Base-by-base conservation (phyloP, 2,888 invertebrate genomes). In the Watsonalla cultraria region DNA sequence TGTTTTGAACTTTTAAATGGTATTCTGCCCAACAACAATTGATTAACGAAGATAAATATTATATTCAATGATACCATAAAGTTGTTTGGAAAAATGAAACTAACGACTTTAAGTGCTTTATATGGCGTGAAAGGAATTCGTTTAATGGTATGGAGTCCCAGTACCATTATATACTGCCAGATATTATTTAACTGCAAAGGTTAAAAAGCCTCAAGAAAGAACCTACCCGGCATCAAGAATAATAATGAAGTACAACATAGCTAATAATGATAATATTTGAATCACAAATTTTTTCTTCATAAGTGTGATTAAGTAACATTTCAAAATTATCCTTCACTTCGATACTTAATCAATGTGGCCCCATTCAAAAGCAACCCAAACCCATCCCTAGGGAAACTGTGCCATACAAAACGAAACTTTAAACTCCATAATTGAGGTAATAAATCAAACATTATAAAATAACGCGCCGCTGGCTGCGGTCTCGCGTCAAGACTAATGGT, bases 401-500 rank as follows among this genome's bases (percentile, higher is more conserved):
- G 15, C 14, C 15, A 49, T 39, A 49, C 49, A 49, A 49, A 37
- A 49, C 37, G 35, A 37, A 49, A 37, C 49, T 49, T 37, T 49
- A 49, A 49, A 37, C 49, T 49, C 37, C 49, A 49, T 49, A 49
- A 49, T 49, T 49, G 39, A 14, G 49, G 15, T 37, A 9, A 39
- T 49, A 49, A 49, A 49, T 49, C 49, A 37, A 49, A 49, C 35
- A 49, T 49, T 49, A 15, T 39, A 49, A 37, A 49, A 49, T 49
- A 49, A 37, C 35, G 49, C 37, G 48, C 35, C 49, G 49, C 49
- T 33, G 15, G n/a, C 47, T 49, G 49, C 37, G 49, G 49, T 49
- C 49, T 49, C 49, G 9, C 39, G 49, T 49, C 56, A 58, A 62
- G 67, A 73, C 58, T 70, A 74, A 74, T 71, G 64, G 62, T 42